Conservation (phyloP, 1,140 invertebrate genomes). For the Lordiphosa mommai region DNA sequence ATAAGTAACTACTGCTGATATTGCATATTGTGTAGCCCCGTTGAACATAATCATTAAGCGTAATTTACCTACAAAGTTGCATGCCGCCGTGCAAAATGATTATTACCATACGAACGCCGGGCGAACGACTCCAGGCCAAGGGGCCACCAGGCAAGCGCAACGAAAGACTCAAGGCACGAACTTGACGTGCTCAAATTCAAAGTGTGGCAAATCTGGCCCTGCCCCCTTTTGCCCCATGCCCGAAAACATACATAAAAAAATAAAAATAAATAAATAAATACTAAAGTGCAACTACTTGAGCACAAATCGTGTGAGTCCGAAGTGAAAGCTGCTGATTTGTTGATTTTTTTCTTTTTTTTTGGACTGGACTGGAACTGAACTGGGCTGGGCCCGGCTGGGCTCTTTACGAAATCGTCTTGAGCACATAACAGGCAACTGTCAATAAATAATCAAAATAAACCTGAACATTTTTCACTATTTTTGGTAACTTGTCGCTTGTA, state of each 20-base stretch:
- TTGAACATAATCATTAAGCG: conserved; percentile 77
- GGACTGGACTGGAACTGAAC: conserved; percentile 1
- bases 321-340: conserved; percentile 37
- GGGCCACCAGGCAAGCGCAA: conserved; percentile 67
- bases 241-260: conserved; percentile 2
- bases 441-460: conserved; percentile 76
- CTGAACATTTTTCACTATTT: conserved; percentile 64
- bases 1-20: conserved; percentile 9
- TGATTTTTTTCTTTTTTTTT: conserved; percentile 1
- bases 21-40: conserved; percentile 65
- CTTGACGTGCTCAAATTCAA: conserved; percentile 75
- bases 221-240: conserved; percentile 18
- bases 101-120: conserved; percentile 61
- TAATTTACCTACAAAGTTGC: conserved; percentile 76
- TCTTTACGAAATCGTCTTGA: conserved; percentile 40
- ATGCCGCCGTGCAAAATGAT: conserved; percentile 70
- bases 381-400: conserved; percentile 25
- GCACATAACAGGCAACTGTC: conserved; percentile 69
- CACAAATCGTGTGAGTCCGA: conserved; percentile 33
- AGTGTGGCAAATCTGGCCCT: conserved; percentile 65
- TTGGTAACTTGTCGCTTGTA: conserved; percentile 64
- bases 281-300: conserved; percentile 26
- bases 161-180: conserved; percentile 74
- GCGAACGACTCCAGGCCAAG: conserved; percentile 30
- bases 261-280: conserved; percentile 65